Base-by-base conservation (phyloP, 2,888 invertebrate genomes). In the Siphlonurus alternatus region DNA sequence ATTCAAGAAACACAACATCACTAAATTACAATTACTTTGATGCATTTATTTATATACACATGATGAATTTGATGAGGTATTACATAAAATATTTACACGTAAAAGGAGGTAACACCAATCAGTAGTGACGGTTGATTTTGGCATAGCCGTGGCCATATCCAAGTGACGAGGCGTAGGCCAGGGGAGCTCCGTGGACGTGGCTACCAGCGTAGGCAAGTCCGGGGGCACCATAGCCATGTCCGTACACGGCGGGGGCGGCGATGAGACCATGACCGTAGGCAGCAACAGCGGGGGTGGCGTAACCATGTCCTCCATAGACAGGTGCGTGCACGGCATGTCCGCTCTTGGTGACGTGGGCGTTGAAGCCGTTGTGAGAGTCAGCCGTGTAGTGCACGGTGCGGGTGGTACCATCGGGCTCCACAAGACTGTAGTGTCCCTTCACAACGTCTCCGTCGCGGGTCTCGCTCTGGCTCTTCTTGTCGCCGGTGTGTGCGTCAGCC, bases 401-500 rank as follows among this genome's bases (percentile, higher is more conserved):
- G 66, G 81, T 76, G 61, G 83, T 79, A 70, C 85, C 84, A 70
- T 83, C 84, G 18, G 84, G 83, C 70, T 85, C 84, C 25, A 84
- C 76, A 7, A 84, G 77, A 67, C 82, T 82, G 71, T 84, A 84
- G 20, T 80, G 81, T 73, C 88, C 88, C 78, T 83, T 83, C 23
- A 88, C 87, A 18, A 83, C 83, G 72, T 87, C 84, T 2, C 88
- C 88, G n/a, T 85, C 84, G 68, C 83, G 79, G 70, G 83, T 82
- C 72, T 86, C 86, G 61, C 82, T 80, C 70, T 86, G 86, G 25
- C 84, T 83, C 73, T 86, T 86, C 64, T 85, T 81, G 72, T 86
- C 86, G n/a, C 86, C 87, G 10, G 86, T 85, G 69, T 85, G 84
- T 2, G 82, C 82, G 70, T 86, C 86, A 71, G 84, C 83, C 24